Base-by-base conservation (phyloP, 2,113 vertebrate genomes). In the Pitta sordida region DNA sequence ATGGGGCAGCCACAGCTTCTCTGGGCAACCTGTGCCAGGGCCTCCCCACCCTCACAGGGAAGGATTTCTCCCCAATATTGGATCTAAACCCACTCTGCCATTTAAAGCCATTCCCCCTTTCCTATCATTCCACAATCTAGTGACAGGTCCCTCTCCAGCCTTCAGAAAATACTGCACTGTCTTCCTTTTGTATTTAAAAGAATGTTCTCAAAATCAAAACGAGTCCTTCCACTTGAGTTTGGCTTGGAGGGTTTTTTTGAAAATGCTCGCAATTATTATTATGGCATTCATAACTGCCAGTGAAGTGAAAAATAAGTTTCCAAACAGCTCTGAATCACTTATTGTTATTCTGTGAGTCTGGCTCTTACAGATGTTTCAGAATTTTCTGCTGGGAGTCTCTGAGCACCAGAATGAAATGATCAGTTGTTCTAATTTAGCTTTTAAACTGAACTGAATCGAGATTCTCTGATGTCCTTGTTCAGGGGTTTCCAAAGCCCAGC, bases 351-450 rank as follows among this genome's bases (percentile, higher is more conserved):
- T 65, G 44, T 48, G 74, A 65, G 20, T 67, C 87, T 89, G 68
- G 39, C 49, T 88, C 55, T 52, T 94, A 65, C 34, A 88, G 78
- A 60, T 77, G 41, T 88, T 95, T 77, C 74, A 62, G 81, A 48
- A 60, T 89, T 75, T 86, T 94, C 91, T 10, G 0, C 74, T 87
- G 67, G 62, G 41, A 95, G 46, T 68, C 53, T 83, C 56, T 73
- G 58, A 89, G 84, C 58, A 76, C 41, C 41, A 55, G 49, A 96
- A 89, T 2, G 2, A 93, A 93, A 86, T 9, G 4, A 85, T 91
- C 89, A 79, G 51, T 89, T 91, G 82, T 56, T 91, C 71, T 78
- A 63, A 93, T 90, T 83, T 68, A 77, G 48, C 39, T 90, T 93
- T 90, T 81, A 48, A 94, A 80, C 11, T 21, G 56, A 90, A 85